Evolutionary conservation across 1,140 invertebrate species (phyloP).

Genomic region (Dendroctonus valens): DNA sequence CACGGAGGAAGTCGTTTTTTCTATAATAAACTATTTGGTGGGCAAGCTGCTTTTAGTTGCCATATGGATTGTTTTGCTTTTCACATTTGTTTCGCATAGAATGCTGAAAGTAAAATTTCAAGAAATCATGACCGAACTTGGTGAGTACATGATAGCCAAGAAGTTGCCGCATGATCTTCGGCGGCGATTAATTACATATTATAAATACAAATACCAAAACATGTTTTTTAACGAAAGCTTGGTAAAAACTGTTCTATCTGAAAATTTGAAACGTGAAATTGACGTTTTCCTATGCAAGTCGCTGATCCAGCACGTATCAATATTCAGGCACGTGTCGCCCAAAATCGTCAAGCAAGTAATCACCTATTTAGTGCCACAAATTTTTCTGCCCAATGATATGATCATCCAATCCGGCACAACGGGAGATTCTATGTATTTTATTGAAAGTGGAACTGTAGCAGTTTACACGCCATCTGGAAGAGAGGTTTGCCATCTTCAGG

Average conservation of each 20-base stretch:
- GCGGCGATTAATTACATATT: constrained; percentile 35
- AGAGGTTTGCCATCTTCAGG: constrained; percentile 50
- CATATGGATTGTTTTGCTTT: constrained; percentile 37
- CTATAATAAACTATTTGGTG: constrained; percentile 11
- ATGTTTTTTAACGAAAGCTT: constrained; percentile 37
- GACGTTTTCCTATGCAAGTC: constrained; percentile 40
- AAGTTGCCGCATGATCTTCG: constrained; percentile 34
- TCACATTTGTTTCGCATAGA: constrained; percentile 21
- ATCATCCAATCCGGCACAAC: constrained; percentile 56
- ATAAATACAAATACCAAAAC: constrained; percentile 39
- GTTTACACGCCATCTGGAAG: constrained; percentile 59
- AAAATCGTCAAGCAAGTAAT: constrained; percentile 37
- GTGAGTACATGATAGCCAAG: constrained; percentile 40
- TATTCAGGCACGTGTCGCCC: constrained; percentile 37
- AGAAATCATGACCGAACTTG: constrained; percentile 39
- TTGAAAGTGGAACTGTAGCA: constrained; percentile 58
- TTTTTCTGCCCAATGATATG: constrained; percentile 42
- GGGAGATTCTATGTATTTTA: constrained; percentile 62
- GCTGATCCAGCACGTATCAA: constrained; percentile 39
- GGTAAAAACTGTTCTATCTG: constrained; percentile 30
- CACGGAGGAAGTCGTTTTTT: constrained; percentile 13
- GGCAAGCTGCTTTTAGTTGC: constrained; percentile 34
- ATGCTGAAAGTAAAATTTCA: constrained; percentile 35
- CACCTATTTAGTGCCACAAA: constrained; percentile 36
- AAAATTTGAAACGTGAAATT: constrained; percentile 41